Base-by-base conservation (phyloP, 2,888 invertebrate species). In the Erpobdella octoculata region DNA sequence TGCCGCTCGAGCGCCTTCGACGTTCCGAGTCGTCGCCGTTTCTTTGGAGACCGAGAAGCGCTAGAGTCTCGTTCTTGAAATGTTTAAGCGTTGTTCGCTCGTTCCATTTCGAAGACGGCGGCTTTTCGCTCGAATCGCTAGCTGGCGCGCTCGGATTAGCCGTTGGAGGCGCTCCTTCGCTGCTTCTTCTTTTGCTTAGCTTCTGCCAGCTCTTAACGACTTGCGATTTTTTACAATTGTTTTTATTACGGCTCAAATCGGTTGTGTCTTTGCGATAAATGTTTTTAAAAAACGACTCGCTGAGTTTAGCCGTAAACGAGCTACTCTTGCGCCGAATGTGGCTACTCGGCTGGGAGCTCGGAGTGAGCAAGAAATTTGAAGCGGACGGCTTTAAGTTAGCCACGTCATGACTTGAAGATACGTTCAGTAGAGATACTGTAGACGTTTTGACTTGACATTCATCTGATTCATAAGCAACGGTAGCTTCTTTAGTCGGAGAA, bases 311-410 rank as follows among this genome's bases (percentile, higher is more conserved):
- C 38, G 66, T 65, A 35, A 65, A 65, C n/a, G 66, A 65, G n/a
- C 66, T 65, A 38, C 66, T 65, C 38, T 65, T 65, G 25, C 66
- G 66, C n/a, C 66, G 35, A n/a, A 65, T 65, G 25, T 21, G 35
- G n/a, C n/a, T n/a, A n/a, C n/a, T n/a, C n/a, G n/a, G n/a, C n/a
- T n/a, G n/a, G n/a, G n/a, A n/a, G n/a, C n/a, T n/a, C n/a, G n/a
- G n/a, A n/a, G n/a, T n/a, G n/a, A n/a, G n/a, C n/a, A n/a, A n/a
- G n/a, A n/a, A n/a, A n/a, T n/a, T n/a, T n/a, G n/a, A n/a, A n/a
- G n/a, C n/a, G n/a, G n/a, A n/a, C n/a, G n/a, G n/a, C n/a, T n/a
- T n/a, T n/a, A n/a, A n/a, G n/a, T n/a, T n/a, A n/a, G n/a, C n/a
- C n/a, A n/a, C n/a, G n/a, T n/a, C n/a, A n/a, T n/a, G n/a, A n/a